Percentiles rank a stretch among this genome's conserved stretches.
Conservation (phyloP, 2,888 invertebrate genomes). For the Poecilobothrus nobilitatus region DNA sequence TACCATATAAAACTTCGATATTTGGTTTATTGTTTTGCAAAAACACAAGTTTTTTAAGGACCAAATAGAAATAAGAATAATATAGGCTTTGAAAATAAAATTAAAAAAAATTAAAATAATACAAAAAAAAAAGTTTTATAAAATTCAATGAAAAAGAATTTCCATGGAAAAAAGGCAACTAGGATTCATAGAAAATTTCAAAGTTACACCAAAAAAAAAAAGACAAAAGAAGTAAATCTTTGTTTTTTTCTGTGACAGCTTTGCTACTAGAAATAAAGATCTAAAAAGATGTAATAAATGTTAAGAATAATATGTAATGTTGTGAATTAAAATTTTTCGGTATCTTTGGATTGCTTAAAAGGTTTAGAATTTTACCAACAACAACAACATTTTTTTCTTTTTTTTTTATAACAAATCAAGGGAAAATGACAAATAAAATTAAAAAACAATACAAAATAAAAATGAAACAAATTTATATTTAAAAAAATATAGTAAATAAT, state of each 20-base stretch:
- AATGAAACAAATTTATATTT: no score
- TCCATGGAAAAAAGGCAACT: neutral
- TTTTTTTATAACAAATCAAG: neutral
- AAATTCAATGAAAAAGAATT: neutral
- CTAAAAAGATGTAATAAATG: neutral
- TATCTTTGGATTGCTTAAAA: neutral
- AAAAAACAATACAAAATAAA: neutral
- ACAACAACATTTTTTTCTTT: no score
- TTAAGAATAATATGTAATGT: no score
- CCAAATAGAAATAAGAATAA: no score
- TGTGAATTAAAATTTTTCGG: no score
- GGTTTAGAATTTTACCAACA: neutral
- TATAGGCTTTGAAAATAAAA: no score
- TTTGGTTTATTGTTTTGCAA: no score
- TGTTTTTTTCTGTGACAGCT: neutral
- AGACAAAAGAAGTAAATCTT: neutral
- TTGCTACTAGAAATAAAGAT: no score
- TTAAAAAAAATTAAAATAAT: no score
- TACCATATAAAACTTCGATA: no score
- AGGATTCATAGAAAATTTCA: neutral
- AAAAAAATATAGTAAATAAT: neutral
- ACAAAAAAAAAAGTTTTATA: no score
- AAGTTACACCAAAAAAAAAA: neutral
- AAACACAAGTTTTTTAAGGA: no score
- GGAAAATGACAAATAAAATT: constrained; percentile 1